Base-by-base conservation (phyloP, 2,113 vertebrate genomes). In the Psilopsiagon aymara region DNA sequence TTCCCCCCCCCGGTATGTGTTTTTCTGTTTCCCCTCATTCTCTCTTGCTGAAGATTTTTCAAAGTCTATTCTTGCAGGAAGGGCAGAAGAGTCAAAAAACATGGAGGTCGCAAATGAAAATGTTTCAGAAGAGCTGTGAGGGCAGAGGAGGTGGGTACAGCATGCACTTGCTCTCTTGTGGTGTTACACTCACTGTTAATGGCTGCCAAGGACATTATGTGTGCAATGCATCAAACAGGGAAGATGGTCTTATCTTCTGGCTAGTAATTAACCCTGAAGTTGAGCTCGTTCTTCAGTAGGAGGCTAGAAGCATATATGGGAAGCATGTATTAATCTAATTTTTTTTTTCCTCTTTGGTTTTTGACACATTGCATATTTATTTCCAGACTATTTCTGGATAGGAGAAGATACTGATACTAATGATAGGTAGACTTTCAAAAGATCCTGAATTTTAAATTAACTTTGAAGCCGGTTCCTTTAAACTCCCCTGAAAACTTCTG, bases 51-150 rank as follows among this genome's bases (percentile, higher is more conserved):
- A 59, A 59, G 21, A 10, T 35, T 35, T n/a, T 35, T n/a, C 6
- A 14, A 59, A 59, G n/a, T n/a, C 13, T 59, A 15, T 59, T 23
- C 59, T 37, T 62, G 35, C 35, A 37, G 59, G 35, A 37, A 62
- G 24, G 59, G n/a, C 24, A 6, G 33, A 44, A 24, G 35, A 59
- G 28, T 33, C 39, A 37, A 47, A 53, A n/a, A 2, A 1, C 0
- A 1, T 6, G 8, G 18, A 41, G 33, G 16, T 35, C 73, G 52
- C 27, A 23, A 79, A 46, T 0, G 6, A 1, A 28, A 8, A n/a
- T 2, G 14, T 31, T 67, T 37, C 12, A 31, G 60, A n/a, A n/a
- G 35, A 39, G 31, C 25, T 29, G 63, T 57, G 51, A 60, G 43
- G 37, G 41, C 35, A 43, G 68, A 53, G 37, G 43, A 59, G 43